A percentile compares a stretch with the other conserved stretches of the same genome.
Conservation (phyloP, 2,797 vertebrate genomes). For the Leucoraja ocellata region DNA sequence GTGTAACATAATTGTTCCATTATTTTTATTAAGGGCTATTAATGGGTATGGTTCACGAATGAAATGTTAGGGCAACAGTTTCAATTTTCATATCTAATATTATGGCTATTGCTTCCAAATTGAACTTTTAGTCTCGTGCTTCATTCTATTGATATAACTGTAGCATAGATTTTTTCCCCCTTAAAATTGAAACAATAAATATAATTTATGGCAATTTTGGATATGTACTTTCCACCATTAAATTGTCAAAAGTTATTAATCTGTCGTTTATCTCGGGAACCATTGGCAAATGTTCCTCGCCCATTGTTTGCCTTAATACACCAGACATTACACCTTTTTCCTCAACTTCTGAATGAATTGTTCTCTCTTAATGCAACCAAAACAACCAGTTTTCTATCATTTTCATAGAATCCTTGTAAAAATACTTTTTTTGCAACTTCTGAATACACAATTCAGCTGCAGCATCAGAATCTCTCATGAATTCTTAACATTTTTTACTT, state of each 20-base stretch:
- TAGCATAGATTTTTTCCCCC: neutral
- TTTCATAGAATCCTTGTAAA: neutral
- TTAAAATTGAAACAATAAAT: neutral
- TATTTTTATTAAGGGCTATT: neutral
- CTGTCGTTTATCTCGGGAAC: neutral
- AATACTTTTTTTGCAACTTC: neutral
- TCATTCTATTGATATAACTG: neutral
- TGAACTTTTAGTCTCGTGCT: neutral
- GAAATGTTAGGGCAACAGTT: neutral
- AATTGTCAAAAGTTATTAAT: too few relatives aligned
- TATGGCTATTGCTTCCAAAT: neutral
- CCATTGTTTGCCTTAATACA: neutral
- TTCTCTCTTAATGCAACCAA: neutral
- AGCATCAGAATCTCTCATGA: neutral
- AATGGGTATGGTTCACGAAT: neutral
- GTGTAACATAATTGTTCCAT: neutral
- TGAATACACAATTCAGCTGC: neutral
- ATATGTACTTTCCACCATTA: neutral
- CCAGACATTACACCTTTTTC: neutral
- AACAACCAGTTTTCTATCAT: neutral
- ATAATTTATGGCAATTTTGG: neutral
- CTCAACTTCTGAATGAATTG: neutral
- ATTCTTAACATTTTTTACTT: neutral
- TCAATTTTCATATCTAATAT: neutral
- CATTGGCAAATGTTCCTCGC: neutral